phyloP scores from a whole-genome alignment of 2,888 invertebrate species.

The Teinopalpus imperialis region DNA sequence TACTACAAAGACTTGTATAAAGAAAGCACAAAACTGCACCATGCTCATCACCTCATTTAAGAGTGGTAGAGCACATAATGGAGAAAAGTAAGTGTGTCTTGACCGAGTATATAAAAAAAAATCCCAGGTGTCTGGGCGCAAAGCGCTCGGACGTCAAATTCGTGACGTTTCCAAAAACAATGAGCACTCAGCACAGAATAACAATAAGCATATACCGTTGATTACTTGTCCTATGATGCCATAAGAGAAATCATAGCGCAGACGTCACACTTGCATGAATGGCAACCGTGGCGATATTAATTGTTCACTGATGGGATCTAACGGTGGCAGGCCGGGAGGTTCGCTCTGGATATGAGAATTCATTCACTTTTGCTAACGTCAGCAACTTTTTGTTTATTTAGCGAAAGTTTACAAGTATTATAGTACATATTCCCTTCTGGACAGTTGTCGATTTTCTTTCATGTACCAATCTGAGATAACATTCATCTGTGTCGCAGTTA shows the following conservation, averaged over 20 bases:
- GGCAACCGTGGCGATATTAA: conserved; percentile 45
- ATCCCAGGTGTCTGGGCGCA: too few species aligned
- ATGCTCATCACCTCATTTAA: too few species aligned
- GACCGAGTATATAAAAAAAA: too few species aligned
- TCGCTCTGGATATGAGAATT: conserved; percentile 47
- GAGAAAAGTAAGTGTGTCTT: too few species aligned
- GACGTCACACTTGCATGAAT: conserved; percentile 49
- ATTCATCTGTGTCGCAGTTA: conserved; percentile 42
- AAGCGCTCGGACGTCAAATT: too few species aligned
- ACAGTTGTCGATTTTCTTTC: too few species aligned
- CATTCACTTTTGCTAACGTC: conserved; percentile 39
- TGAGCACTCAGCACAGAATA: too few species aligned
- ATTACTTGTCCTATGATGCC: conserved; percentile 40
- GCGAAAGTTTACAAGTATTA: conserved; percentile 37
- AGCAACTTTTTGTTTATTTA: conserved; percentile 41
- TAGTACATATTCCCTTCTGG: conserved; percentile 32
- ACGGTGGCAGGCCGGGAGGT: conserved; percentile 39
- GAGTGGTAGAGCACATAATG: too few species aligned
- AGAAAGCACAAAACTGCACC: too few species aligned
- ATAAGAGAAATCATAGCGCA: conserved; percentile 43
- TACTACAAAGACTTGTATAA: too few species aligned
- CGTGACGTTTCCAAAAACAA: too few species aligned
- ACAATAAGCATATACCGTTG: too few species aligned
- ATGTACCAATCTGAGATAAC: conserved; percentile 40
- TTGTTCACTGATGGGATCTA: conserved; percentile 46